phyloP scores from a whole-genome alignment of 2,797 vertebrate genomes.

The Agapornis canus region DNA sequence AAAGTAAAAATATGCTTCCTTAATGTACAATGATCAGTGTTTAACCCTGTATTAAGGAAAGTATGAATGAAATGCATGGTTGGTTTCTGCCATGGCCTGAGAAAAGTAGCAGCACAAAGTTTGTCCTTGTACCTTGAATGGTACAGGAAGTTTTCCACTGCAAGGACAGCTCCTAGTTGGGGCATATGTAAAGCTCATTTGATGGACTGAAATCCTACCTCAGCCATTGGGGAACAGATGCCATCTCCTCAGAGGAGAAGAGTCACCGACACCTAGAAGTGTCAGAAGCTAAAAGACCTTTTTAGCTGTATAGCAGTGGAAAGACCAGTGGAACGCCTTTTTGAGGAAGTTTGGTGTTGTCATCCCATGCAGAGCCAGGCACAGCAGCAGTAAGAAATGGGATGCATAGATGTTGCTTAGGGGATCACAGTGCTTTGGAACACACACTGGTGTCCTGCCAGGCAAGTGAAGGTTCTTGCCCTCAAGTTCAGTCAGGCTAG shows the following conservation, averaged over 20 bases:
- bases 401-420: not conserved
- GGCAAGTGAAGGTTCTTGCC: not conserved
- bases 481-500: not conserved
- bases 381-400: not conserved
- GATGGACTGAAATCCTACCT: not conserved
- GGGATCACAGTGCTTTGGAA: not conserved
- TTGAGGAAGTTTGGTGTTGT: not conserved
- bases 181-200: not conserved
- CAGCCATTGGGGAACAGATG: not conserved
- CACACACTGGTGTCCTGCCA: not conserved
- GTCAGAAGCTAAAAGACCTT: not conserved
- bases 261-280: not conserved
- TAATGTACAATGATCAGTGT: not conserved
- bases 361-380: not conserved
- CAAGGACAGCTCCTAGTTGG: not conserved
- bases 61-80: not conserved
- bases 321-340: not conserved
- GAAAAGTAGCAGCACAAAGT: not conserved
- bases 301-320: not conserved
- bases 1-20: slow-evolving; percentile 31
- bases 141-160: not conserved
- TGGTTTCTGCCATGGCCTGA: not conserved
- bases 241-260: not conserved
- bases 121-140: not conserved
- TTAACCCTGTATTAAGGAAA: not conserved